Evolutionary conservation across 2,113 vertebrate genomes (phyloP).

Genomic region (Tautogolabrus adspersus): DNA sequence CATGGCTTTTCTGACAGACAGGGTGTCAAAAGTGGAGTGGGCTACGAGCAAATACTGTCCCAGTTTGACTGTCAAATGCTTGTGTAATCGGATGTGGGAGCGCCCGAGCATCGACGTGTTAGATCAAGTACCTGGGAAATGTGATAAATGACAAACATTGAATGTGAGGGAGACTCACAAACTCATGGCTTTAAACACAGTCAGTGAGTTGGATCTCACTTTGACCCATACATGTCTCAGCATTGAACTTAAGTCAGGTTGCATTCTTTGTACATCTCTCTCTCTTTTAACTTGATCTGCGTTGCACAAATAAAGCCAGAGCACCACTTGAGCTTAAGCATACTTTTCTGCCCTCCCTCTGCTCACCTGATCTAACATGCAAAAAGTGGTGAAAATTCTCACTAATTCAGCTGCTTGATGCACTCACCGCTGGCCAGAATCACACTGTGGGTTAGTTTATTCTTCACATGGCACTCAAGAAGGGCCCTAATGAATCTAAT

Average conservation of each 20-base stretch:
- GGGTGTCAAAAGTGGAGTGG: slow-evolving; percentile 9
- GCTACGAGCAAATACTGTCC: slow-evolving; percentile 6
- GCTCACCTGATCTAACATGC: neutral
- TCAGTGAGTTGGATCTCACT: neutral
- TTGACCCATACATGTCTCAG: neutral
- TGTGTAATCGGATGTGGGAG: slow-evolving; percentile 8
- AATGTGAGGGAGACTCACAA: too few relatives aligned
- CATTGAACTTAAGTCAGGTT: neutral
- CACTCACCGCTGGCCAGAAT: neutral
- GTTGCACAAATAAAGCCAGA: neutral
- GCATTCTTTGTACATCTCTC: too few relatives aligned
- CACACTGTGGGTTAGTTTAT: too few relatives aligned
- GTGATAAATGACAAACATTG: too few relatives aligned
- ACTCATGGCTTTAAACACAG: too few relatives aligned
- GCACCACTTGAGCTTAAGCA: neutral
- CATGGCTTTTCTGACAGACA: slow-evolving; percentile 42
- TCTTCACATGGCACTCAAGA: neutral
- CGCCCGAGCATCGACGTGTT: neutral
- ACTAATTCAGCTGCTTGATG: neutral
- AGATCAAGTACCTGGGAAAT: neutral
- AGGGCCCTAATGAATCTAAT: too few relatives aligned
- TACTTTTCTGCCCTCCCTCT: neutral
- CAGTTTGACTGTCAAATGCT: neutral
- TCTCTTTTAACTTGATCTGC: too few relatives aligned
- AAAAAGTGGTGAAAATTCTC: neutral